phyloP scores from a whole-genome alignment of 2,113 vertebrate species.

The Eolophus roseicapilla region DNA sequence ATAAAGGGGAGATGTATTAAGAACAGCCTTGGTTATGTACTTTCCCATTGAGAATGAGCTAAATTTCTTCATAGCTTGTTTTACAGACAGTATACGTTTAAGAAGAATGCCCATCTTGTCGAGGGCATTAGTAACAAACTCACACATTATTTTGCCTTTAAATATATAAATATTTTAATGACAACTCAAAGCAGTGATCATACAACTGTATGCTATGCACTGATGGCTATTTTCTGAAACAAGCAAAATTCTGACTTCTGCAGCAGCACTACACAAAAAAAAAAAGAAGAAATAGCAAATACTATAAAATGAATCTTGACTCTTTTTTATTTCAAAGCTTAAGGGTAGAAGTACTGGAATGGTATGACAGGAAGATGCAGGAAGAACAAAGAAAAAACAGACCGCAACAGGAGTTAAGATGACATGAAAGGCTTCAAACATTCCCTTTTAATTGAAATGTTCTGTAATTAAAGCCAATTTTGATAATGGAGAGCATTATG shows the following conservation, averaged over 20 bases:
- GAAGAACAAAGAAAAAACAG: neutral
- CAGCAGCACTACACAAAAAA: neutral
- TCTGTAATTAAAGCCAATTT: conserved; percentile 19
- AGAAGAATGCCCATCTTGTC: neutral
- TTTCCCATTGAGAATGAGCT: neutral
- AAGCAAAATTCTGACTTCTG: neutral
- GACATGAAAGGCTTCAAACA: neutral
- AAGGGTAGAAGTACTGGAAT: neutral
- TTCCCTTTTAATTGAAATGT: neutral
- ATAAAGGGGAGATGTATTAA: neutral
- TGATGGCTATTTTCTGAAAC: neutral
- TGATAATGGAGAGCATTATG: neutral
- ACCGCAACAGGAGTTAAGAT: neutral
- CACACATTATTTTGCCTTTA: neutral
- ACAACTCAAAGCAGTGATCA: neutral
- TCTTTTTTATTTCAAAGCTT: neutral
- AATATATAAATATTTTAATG: neutral
- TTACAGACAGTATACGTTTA: neutral
- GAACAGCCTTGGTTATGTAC: neutral
- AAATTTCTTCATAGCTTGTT: neutral
- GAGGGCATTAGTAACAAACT: neutral
- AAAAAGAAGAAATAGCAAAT: neutral
- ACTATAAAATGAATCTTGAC: neutral
- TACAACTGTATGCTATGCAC: neutral
- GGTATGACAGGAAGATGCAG: neutral